Conservation (phyloP, 2,797 vertebrate species). For the Pogonophryne albipinna region DNA sequence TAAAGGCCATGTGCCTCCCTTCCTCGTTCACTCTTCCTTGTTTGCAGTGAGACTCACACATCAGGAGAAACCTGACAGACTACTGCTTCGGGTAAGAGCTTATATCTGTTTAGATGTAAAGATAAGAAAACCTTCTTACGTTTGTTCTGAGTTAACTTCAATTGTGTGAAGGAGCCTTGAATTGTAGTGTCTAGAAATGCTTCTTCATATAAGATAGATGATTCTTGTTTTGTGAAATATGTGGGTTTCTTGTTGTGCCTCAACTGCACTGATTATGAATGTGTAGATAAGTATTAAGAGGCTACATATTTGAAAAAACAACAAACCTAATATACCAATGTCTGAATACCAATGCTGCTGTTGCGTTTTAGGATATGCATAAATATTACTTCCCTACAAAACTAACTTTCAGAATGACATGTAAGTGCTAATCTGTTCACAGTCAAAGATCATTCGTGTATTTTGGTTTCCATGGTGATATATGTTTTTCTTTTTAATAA, state of each 20-base stretch:
- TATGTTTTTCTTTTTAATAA: neutral
- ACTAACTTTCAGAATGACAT: neutral
- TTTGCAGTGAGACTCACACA: conserved; percentile 12
- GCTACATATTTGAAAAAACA: neutral
- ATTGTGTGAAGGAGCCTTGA: neutral
- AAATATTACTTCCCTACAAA: neutral
- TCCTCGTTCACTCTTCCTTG: conserved; percentile 53
- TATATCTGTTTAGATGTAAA: no score
- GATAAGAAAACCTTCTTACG: neutral
- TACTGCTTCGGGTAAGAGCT: conserved; percentile 58
- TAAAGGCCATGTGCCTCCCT: conserved; percentile 48
- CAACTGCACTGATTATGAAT: neutral
- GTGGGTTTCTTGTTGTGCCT: neutral
- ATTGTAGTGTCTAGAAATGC: conserved; percentile 2
- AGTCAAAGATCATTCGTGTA: neutral
- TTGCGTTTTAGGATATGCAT: neutral
- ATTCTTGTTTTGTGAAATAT: no score
- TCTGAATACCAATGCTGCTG: neutral
- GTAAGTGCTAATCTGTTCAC: neutral
- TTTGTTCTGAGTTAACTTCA: neutral
- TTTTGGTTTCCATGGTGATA: neutral
- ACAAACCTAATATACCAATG: neutral
- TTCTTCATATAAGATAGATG: neutral
- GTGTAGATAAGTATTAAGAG: neutral
- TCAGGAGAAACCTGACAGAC: conserved; percentile 10